phyloP scores from a whole-genome alignment of 2,888 invertebrate species.

The Beris morrisii region DNA sequence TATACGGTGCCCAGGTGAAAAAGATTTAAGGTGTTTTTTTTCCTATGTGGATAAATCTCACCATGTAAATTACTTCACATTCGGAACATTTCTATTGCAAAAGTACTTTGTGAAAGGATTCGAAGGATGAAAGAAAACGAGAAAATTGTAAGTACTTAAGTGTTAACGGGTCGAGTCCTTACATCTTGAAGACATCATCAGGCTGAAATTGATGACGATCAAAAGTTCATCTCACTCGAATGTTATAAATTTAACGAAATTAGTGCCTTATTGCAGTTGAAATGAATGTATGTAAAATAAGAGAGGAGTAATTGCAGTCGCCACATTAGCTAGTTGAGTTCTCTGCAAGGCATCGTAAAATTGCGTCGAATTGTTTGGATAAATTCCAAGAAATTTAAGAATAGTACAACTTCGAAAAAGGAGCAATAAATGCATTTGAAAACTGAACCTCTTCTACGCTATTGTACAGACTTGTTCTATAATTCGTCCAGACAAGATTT shows the following conservation, averaged over 20 bases:
- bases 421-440: background rate
- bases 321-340: too few species aligned
- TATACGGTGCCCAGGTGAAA: background rate
- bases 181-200: too few species aligned
- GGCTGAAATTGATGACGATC: background rate
- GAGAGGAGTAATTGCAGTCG: background rate
- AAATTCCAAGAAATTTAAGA: conserved; percentile 22
- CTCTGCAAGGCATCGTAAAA: background rate
- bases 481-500: conserved; percentile 26
- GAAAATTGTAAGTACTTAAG: too few species aligned
- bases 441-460: background rate
- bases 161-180: too few species aligned
- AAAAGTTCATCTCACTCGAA: background rate
- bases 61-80: too few species aligned
- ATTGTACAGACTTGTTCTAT: background rate
- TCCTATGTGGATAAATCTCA: too few species aligned
- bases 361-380: conserved; percentile 25
- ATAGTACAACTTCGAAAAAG: conserved; percentile 9
- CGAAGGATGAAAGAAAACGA: too few species aligned
- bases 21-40: conserved; percentile 19
- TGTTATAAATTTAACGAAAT: background rate
- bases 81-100: too few species aligned
- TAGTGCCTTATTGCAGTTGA: background rate
- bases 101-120: too few species aligned
- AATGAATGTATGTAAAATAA: background rate